Conservation (phyloP, 2,888 invertebrate genomes). For the Aspidiotus destructor region DNA sequence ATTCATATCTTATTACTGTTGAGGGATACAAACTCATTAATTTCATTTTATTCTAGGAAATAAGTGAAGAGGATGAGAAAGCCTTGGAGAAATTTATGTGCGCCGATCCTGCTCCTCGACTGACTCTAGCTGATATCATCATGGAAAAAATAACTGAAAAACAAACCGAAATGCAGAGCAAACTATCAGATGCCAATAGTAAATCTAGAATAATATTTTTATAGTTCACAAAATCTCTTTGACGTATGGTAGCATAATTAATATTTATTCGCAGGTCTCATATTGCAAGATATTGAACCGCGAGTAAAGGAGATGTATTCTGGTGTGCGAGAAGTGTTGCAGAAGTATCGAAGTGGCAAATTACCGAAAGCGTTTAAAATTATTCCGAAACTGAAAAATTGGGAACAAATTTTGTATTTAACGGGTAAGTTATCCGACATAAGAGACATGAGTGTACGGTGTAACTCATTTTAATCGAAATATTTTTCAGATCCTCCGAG, state of each 20-base stretch:
- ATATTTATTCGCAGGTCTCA: slow-evolving; percentile 47
- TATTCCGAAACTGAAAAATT: slow-evolving; percentile 80
- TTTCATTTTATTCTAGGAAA: slow-evolving; percentile 45
- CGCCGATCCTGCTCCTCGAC: slow-evolving; percentile 51
- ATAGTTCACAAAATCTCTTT: not conserved
- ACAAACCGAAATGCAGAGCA: slow-evolving; percentile 75
- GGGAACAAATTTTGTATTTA: slow-evolving; percentile 82
- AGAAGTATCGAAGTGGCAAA: slow-evolving; percentile 86
- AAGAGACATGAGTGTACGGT: not conserved
- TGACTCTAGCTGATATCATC: slow-evolving; percentile 81
- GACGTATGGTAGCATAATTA: not conserved
- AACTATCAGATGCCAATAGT: slow-evolving; percentile 65
- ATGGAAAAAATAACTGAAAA: slow-evolving; percentile 88
- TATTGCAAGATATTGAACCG: slow-evolving; percentile 75
- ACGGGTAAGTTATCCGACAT: slow-evolving; percentile 46
- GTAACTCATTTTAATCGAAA: too few species aligned
- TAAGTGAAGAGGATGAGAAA: slow-evolving; percentile 79
- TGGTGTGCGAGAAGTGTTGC: slow-evolving; percentile 76
- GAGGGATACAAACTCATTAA: not conserved
- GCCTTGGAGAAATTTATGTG: slow-evolving; percentile 76
- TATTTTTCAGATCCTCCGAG: slow-evolving; percentile 62
- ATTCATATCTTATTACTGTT: not conserved
- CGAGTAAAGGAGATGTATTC: slow-evolving; percentile 68
- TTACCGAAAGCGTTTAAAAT: slow-evolving; percentile 97
- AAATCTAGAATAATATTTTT: slow-evolving; percentile 31